phyloP scores from a whole-genome alignment of 2,888 invertebrate species.

The Tenthredo distinguenda region DNA sequence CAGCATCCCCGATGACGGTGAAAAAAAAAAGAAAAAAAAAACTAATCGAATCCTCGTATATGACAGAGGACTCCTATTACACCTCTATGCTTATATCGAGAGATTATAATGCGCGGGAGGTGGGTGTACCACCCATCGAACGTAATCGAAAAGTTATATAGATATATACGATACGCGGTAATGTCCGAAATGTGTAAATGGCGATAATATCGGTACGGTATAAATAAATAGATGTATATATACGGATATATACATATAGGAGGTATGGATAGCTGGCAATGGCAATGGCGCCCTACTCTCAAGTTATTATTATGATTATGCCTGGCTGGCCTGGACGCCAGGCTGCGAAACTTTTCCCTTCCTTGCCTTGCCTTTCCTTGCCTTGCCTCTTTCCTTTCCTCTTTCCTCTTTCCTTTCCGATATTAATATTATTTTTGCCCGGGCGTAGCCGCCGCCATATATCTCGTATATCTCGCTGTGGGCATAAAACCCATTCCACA shows the following conservation, averaged over 20 bases:
- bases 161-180: constrained; percentile 55
- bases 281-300: constrained; percentile 74
- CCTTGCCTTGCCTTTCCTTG: constrained; percentile 61
- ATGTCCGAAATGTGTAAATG: constrained; percentile 50
- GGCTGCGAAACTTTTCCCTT: constrained; percentile 77
- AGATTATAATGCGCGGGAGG: no score
- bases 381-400: no score
- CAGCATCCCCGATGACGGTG: no score
- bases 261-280: constrained; percentile 68
- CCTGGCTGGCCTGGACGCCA: constrained; percentile 69
- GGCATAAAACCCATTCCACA: constrained; percentile 77
- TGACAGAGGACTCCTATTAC: no score
- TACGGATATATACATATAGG: constrained; percentile 6
- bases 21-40: no score
- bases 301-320: constrained; percentile 78
- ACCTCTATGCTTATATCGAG: no score
- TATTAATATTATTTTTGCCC: constrained; percentile 78
- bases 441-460: constrained; percentile 78
- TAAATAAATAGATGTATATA: constrained; percentile 46
- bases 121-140: not conserved
- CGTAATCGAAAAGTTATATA: not conserved
- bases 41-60: no score
- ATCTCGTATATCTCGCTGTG: constrained; percentile 78
- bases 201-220: constrained; percentile 38
- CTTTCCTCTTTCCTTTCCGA: constrained; percentile 77